Conservation (phyloP, 2,888 invertebrate species). For the Tachina fera region DNA sequence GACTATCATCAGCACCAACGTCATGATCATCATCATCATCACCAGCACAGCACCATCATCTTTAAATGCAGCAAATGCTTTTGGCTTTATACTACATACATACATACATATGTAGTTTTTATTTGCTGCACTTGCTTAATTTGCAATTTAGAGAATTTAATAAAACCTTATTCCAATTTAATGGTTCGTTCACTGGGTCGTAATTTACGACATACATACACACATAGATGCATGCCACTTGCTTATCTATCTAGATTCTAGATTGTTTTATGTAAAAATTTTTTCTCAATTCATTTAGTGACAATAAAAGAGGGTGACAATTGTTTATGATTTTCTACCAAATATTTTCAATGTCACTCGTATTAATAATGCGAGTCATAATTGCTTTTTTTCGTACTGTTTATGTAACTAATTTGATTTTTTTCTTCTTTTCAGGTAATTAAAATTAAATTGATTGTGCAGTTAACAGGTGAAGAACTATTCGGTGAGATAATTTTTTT, state of each 20-base stretch:
- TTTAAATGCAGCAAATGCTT: background rate
- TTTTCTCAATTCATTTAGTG: constrained; percentile 26
- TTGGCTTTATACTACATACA: constrained; percentile 5
- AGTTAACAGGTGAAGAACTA: background rate
- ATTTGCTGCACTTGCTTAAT: constrained; percentile 22
- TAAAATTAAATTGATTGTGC: constrained; percentile 18
- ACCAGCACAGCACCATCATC: constrained; percentile 8
- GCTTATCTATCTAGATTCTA: too few species aligned
- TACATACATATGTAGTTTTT: too few species aligned
- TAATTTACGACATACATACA: constrained; percentile 12
- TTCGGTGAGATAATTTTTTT: constrained; percentile 24
- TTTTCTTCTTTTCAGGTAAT: constrained; percentile 54
- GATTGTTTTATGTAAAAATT: constrained; percentile 51
- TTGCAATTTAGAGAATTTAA: constrained; percentile 51
- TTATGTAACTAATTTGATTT: constrained; percentile 9
- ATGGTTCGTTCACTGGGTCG: constrained; percentile 13
- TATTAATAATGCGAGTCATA: background rate
- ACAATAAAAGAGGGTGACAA: constrained; percentile 31
- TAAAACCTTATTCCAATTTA: constrained; percentile 45
- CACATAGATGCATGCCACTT: background rate
- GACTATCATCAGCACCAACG: constrained; percentile 15
- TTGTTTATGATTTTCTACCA: constrained; percentile 27
- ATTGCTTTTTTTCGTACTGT: background rate
- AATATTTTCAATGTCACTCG: constrained; percentile 61
- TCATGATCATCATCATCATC: constrained; percentile 16